Evolutionary conservation across 2,113 vertebrate genomes (phyloP), one percentile per base, ranked within the genome.

Genomic region (Butorides virescens): DNA sequence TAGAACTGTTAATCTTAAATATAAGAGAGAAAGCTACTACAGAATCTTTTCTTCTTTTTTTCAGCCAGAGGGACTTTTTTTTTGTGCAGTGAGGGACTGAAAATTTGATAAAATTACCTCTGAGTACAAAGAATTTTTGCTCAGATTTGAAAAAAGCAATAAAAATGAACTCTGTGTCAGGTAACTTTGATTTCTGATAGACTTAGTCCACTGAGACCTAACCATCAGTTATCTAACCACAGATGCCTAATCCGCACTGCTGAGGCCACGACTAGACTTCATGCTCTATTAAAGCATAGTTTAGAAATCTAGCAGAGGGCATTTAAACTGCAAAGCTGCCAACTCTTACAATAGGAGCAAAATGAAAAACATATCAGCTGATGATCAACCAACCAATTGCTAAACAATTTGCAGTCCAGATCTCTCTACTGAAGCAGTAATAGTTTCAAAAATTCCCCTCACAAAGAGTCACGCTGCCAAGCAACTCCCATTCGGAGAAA

Each of bases 391-490:
- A 55, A 62, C 49, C 23, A 50, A 50, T 5, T 68, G 53, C 59
- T 71, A 86, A 76, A 63, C 36, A 52, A 47, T 70, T 86, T 53
- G 59, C 56, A 42, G 50, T 21, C n/a, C 50, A 49, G 68, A 59
- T 86, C 19, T 34, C n/a, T 20, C 46, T 65, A 26, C 49, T 47
- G 52, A 37, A 65, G 65, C 29, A 82, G 36, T 25, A 75, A 58
- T 2, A 42, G 26, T 34, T 70, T 50, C 16, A 46, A n/a, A 74
- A 67, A 34, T 62, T 47, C 36, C 55, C 32, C 27, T 13, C 46
- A 49, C 18, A 66, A 46, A 44, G 65, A 52, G 47, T n/a, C 50
- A 65, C 1, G 3, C 15, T 0, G 2, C 13, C 1, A 0, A 81
- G 52, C 36, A 58, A 39, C 30, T 42, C 46, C 13, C 37, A 42